A percentile compares a stretch with the other conserved stretches of the same genome.
phyloP scores from a whole-genome alignment of 2,797 vertebrate species.

The Furcifer pardalis region DNA sequence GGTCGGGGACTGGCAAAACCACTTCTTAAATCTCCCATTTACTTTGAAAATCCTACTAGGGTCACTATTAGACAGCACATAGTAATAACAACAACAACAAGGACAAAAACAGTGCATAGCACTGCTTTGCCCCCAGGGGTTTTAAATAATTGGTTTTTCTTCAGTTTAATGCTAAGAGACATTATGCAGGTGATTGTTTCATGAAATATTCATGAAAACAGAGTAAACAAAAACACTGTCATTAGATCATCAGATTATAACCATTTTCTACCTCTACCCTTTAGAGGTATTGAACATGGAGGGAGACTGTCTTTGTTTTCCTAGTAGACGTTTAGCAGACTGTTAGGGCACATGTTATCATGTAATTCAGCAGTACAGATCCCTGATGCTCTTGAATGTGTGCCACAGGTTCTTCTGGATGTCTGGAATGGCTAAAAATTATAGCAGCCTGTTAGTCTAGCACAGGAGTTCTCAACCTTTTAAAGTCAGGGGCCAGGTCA shows the following conservation, averaged over 20 bases:
- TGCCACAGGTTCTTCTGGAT: background rate
- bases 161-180: conserved; percentile 34
- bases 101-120: too few species aligned
- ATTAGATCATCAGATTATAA: conserved; percentile 40
- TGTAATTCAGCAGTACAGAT: background rate
- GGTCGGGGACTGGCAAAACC: too few species aligned
- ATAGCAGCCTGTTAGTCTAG: conserved; percentile 23
- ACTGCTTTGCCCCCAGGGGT: background rate
- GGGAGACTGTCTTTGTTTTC: conserved; percentile 55
- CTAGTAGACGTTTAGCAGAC: conserved; percentile 15
- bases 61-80: too few species aligned
- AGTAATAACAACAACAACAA: too few species aligned
- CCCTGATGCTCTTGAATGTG: background rate
- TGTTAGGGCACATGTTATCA: conserved; percentile 22
- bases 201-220: conserved; percentile 54
- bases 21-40: too few species aligned
- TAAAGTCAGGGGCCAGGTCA: too few species aligned
- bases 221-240: conserved; percentile 19
- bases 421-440: conserved; percentile 51
- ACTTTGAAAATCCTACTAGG: too few species aligned
- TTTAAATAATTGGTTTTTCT: conserved; percentile 24
- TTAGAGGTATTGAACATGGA: conserved; percentile 20
- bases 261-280: conserved; percentile 21
- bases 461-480: too few species aligned
- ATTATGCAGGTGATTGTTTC: conserved; percentile 44